Conservation (phyloP, 2,888 invertebrate species). For the Pogonocherus hispidulus region DNA sequence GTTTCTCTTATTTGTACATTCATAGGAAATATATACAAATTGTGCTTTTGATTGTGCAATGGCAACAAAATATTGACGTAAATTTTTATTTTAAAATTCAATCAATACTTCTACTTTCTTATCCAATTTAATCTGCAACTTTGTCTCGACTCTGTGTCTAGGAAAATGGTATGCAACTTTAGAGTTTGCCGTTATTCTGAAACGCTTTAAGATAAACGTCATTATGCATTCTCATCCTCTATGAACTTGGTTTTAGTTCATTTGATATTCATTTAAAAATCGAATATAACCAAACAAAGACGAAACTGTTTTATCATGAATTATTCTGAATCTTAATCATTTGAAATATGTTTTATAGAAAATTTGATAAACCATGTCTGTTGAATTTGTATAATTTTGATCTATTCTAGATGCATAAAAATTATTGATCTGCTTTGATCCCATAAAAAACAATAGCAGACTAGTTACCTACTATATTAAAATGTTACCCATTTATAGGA, state of each 20-base stretch:
- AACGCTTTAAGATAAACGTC: constrained; percentile 26
- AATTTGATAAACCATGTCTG: background rate
- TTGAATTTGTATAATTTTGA: no score
- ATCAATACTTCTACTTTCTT: background rate
- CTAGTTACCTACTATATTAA: no score
- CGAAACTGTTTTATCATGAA: background rate
- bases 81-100: background rate
- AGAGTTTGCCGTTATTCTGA: constrained; percentile 11
- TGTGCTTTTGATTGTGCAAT: no score
- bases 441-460: no score
- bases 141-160: background rate
- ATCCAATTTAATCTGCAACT: background rate
- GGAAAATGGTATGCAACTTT: constrained; percentile 2
- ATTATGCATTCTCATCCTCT: constrained; percentile 21
- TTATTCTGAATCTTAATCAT: background rate
- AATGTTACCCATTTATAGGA: no score
- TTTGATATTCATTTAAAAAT: constrained; percentile 9
- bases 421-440: no score
- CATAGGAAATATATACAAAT: no score
- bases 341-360: background rate
- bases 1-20: no score
- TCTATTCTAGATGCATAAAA: no score
- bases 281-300: background rate
- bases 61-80: no score
- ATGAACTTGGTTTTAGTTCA: constrained; percentile 23